A percentile compares a stretch with the other conserved stretches of the same genome.
Conservation (phyloP, 2,797 vertebrate species). For the Buphagus erythrorhynchus region DNA sequence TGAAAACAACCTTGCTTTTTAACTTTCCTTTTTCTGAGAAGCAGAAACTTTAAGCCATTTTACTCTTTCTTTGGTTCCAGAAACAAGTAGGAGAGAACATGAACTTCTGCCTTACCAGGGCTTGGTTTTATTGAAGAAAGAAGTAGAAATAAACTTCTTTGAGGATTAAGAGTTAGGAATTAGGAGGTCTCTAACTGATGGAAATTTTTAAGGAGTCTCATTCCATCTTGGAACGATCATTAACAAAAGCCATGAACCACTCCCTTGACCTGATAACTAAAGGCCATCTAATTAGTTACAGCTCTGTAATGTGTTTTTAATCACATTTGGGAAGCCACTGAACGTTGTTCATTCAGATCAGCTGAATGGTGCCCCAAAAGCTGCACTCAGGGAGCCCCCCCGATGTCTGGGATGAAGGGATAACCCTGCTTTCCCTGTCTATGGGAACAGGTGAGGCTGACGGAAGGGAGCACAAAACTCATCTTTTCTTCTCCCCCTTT, state of each 20-base stretch:
- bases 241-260: not conserved
- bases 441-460: rapidly evolving
- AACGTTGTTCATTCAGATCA: not conserved
- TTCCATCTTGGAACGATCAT: not conserved
- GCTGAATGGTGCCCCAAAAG: not conserved
- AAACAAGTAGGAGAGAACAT: not conserved
- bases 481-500: not conserved
- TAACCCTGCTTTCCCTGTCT: not conserved
- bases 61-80: not conserved
- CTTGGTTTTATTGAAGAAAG: not conserved
- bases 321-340: not conserved
- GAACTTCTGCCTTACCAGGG: not conserved
- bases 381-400: not conserved
- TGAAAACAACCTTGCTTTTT: not conserved
- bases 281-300: not conserved
- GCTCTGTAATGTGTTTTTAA: rapidly evolving
- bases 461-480: not conserved
- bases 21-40: not conserved
- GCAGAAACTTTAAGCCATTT: not conserved
- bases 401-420: not conserved
- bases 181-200: not conserved
- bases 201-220: not conserved
- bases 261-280: not conserved
- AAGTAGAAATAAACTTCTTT: not conserved
- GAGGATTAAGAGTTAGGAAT: not conserved